Evolutionary conservation across 2,888 invertebrate genomes (phyloP).

Genomic region (Gastracanthus pulcherrimus): DNA sequence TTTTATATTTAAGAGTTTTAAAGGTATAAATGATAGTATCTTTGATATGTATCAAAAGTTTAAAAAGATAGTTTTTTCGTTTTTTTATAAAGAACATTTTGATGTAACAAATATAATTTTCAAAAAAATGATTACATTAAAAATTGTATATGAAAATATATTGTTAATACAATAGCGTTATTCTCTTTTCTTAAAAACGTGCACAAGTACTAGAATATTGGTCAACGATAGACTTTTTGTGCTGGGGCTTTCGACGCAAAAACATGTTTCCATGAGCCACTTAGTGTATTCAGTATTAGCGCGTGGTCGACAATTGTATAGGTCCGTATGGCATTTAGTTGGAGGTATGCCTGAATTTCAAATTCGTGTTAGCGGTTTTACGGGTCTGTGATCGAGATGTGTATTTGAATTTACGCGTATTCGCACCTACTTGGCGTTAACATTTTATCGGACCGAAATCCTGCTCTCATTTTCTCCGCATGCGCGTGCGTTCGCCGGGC

Average conservation of each 20-base stretch:
- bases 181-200: not conserved
- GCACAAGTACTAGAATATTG: not conserved
- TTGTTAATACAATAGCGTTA: too few relatives aligned
- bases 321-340: not conserved
- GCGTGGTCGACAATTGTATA: not conserved
- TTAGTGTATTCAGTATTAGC: not conserved
- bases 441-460: not conserved
- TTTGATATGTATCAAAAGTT: too few relatives aligned
- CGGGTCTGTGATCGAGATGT: not conserved
- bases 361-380: not conserved
- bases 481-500: not conserved
- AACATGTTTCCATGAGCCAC: not conserved
- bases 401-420: not conserved
- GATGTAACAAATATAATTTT: too few relatives aligned
- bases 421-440: not conserved
- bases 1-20: too few relatives aligned
- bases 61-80: too few relatives aligned
- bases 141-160: too few relatives aligned
- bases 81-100: too few relatives aligned
- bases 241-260: not conserved
- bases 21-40: too few relatives aligned
- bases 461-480: not conserved
- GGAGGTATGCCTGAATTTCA: not conserved
- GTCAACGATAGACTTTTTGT: not conserved
- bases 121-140: too few relatives aligned